Percentiles rank a stretch among this genome's conserved stretches.
phyloP scores from a whole-genome alignment of 2,888 invertebrate genomes.

The Leptopilina myrica region DNA sequence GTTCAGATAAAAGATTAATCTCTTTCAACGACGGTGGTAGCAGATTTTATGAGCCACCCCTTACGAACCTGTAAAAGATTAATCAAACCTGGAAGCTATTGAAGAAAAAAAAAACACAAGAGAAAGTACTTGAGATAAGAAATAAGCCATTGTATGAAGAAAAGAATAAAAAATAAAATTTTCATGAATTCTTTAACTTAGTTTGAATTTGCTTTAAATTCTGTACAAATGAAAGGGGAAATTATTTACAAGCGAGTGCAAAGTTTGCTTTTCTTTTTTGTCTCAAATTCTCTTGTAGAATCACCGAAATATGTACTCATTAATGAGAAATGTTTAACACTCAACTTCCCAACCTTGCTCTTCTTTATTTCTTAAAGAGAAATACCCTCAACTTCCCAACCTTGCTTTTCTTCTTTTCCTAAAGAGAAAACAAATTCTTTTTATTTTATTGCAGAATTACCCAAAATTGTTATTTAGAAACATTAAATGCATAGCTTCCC shows the following conservation, averaged over 20 bases:
- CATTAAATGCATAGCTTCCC: neutral
- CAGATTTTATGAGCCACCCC: slow-evolving; percentile 21
- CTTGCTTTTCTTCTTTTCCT: no score
- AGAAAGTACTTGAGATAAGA: neutral
- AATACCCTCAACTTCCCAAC: no score
- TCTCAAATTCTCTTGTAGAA: no score
- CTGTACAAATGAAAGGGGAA: no score
- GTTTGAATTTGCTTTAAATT: neutral
- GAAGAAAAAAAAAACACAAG: neutral
- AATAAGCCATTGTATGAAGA: neutral
- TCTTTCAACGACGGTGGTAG: neutral
- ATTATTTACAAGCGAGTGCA: no score
- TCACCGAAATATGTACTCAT: no score
- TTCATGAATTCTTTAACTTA: neutral
- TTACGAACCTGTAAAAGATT: slow-evolving; percentile 25
- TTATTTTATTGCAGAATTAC: no score
- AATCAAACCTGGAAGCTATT: slow-evolving; percentile 22
- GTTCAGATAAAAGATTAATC: slow-evolving; percentile 37
- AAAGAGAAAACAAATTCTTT: no score
- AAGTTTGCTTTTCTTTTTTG: no score
- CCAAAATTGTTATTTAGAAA: neutral
- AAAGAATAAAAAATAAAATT: neutral
- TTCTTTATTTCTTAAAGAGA: no score
- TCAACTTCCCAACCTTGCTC: no score
- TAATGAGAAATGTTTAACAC: no score